Conservation (phyloP, 2,113 vertebrate species). For the Asarcornis scutulata region DNA sequence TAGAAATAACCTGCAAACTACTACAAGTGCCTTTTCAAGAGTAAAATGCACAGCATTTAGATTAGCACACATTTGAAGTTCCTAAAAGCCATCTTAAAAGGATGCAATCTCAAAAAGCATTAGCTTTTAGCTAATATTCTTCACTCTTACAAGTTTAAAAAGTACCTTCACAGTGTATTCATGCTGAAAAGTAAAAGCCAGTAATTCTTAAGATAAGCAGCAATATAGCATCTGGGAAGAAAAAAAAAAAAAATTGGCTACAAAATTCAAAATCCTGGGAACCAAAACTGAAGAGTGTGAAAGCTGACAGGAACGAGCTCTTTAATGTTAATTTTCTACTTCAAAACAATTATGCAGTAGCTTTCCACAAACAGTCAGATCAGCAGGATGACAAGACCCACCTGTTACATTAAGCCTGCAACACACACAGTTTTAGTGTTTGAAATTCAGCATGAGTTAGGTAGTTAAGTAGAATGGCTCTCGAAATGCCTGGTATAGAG, state of each 20-base stretch:
- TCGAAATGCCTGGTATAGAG: neutral
- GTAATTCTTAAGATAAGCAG: neutral
- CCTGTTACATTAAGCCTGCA: neutral
- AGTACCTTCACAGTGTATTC: neutral
- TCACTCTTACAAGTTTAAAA: neutral
- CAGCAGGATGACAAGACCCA: neutral
- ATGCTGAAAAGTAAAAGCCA: neutral
- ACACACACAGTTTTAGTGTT: neutral
- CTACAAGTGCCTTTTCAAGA: neutral
- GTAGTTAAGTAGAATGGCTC: neutral
- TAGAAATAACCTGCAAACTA: conserved; percentile 7
- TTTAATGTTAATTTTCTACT: neutral
- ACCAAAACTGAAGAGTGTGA: neutral
- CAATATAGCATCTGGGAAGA: neutral
- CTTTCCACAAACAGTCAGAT: neutral
- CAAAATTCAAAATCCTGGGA: neutral
- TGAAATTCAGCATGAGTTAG: neutral
- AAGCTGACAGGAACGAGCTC: neutral
- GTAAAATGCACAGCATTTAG: neutral
- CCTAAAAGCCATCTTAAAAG: neutral
- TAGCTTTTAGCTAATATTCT: neutral
- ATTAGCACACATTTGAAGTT: neutral
- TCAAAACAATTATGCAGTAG: neutral
- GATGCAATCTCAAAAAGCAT: neutral
- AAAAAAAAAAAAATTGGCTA: neutral